These are phyloP conservation scores for Tragelaphus buxtoni DNA, from an alignment of 2,113 vertebrate genomes.

Conservation along the genomic window DNA sequence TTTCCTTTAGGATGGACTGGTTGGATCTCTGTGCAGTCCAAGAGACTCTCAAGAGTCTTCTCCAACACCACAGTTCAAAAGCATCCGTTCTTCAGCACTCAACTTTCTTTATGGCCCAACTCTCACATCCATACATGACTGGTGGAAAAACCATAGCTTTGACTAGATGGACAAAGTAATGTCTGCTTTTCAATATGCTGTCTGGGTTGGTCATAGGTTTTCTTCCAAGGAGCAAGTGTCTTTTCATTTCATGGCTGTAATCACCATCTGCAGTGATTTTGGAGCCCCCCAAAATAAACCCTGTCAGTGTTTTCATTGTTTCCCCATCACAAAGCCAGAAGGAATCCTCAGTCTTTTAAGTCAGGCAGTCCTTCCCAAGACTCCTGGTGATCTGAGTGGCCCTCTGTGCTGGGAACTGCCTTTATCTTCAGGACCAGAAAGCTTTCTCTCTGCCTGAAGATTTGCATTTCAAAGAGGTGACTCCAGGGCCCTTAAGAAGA, in stretches of 20 bases:
- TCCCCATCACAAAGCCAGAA: not conserved
- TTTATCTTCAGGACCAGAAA: not conserved
- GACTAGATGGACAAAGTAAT: not conserved
- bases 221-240: not conserved
- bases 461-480: not conserved
- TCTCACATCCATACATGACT: not conserved
- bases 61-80: not conserved
- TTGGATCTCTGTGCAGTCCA: not conserved
- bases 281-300: not conserved
- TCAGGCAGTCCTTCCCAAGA: not conserved
- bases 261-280: not conserved
- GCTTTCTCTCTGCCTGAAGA: not conserved
- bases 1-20: not conserved
- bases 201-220: not conserved
- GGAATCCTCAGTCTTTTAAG: not conserved
- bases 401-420: not conserved
- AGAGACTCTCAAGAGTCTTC: not conserved
- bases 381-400: not conserved
- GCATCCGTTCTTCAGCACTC: not conserved
- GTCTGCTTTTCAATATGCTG: not conserved
- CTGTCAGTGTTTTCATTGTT: not conserved
- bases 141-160: not conserved
- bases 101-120: not conserved
- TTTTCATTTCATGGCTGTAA: not conserved
- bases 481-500: not conserved